Evolutionary conservation across 1,140 invertebrate genomes (phyloP), one percentile per base, ranked within the genome.

Genomic region (Calycopis cecrops): DNA sequence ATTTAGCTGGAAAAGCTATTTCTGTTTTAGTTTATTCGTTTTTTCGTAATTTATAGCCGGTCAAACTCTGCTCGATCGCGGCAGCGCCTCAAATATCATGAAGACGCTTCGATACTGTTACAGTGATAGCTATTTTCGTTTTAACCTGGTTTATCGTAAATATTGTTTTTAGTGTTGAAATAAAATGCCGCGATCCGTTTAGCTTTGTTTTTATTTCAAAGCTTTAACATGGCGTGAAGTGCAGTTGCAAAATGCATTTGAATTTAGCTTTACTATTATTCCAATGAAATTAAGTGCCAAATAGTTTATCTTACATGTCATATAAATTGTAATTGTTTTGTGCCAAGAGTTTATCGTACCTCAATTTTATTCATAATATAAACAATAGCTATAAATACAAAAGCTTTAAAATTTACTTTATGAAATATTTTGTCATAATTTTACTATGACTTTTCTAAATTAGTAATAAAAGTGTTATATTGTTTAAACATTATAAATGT

Each of bases 111-210:
- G 51, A 34, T 33, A 52, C 54, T 50, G 53, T 59, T 48, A 9
- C 40, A 14, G n/a, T 44, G 60, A 58, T 63, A 69, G 71, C 79
- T 83, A 85, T 85, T 85, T 85, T 83, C 73, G 73, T 83, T 82
- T 42, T 78, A 81, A 71, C 76, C 69, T 73, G 77, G 63, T 75
- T 76, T 67, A 73, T 62, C 57, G 69, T 79, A 80, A 78, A 85
- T 82, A 82, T 81, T 80, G 72, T 80, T 80, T 77, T 82, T 72
- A 60, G 69, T 81, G 72, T 72, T 64, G 77, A 79, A 85, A 81
- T 73, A 52, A 55, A 55, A 59, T 77, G 63, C 63, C 67, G 62
- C 65, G 59, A 37, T 64, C 67, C 67, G 73, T 75, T 75, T 68
- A 55, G 65, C 62, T 69, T 57, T 40, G 55, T 62, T 37, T 52